Evolutionary conservation across 2,888 invertebrate genomes (phyloP), one percentile per base, ranked within the genome.

Genomic region (Caenorhabditis uteleia): DNA sequence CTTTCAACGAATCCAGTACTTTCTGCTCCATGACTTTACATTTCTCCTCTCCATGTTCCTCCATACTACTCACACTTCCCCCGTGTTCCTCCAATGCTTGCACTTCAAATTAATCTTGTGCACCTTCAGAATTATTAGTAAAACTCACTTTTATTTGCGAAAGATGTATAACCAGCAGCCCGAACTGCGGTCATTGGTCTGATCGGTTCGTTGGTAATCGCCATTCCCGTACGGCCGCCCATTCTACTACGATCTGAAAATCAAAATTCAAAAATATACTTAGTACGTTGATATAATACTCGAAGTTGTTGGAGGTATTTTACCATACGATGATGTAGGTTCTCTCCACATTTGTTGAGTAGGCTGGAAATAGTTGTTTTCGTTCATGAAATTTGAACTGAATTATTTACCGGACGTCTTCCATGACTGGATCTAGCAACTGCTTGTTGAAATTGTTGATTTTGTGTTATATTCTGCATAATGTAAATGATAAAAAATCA

Each of bases 161-260:
- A 88, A 2, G 93, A 92, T 4, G 92, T 92, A 84, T 93, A 98
- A 1, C 98, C 98, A 25, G 93, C 95, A 8, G 93, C 95, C 56
- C 93, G 88, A 34, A 97, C 92, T 2, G 97, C 95, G 3, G 98
- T 98, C 88, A 97, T 94, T 0, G 98, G 97, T 55, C 98, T 82
- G 21, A 85, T 86, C 4, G 75, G 70, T 45, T 78, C 81, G 49
- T 53, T 62, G 33, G 53, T 50, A 12, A 33, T 27, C 47, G 82
- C 84, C 23, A 74, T 77, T 14, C 68, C 76, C 1, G 74, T 74
- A 21, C 59, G 33, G 6, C 51, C 65, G 38, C 55, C 65, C 33
- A 48, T 49, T 29, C 68, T 60, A 36, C 62, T 62, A 51, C 53
- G 44, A 12, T 18, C 55, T 64, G 34, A 38, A 58, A 36, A 12